Evolutionary conservation across 2,888 invertebrate genomes (phyloP).

Genomic region (Onthophagus sagittarius): DNA sequence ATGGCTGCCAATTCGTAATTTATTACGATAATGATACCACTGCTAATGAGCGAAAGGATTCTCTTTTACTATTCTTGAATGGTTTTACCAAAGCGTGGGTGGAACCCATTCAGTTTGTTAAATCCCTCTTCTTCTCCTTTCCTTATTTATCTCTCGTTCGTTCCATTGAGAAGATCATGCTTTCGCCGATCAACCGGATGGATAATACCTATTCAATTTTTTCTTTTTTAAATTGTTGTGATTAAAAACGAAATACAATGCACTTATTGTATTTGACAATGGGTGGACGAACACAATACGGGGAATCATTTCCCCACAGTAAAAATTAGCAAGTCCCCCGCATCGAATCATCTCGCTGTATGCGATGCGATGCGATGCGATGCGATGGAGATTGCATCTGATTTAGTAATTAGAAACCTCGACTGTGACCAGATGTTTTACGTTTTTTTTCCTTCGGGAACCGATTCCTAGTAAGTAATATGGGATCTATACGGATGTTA

Average conservation of each 20-base stretch:
- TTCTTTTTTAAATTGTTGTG: background rate
- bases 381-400: background rate
- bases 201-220: background rate
- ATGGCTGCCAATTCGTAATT: background rate
- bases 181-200: background rate
- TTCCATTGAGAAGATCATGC: background rate
- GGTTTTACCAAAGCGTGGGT: background rate
- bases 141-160: background rate
- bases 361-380: too few species aligned
- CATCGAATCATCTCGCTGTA: background rate
- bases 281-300: background rate
- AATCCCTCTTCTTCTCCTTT: background rate
- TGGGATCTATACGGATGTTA: background rate
- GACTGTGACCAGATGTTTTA: background rate
- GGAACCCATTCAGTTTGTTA: background rate
- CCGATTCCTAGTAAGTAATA: background rate
- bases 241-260: background rate
- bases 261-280: background rate
- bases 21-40: background rate
- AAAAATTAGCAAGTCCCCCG: background rate
- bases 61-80: background rate
- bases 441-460: background rate
- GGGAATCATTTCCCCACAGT: background rate
- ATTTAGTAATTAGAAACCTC: background rate
- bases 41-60: background rate